These are phyloP conservation scores for Protomyctophum bolini DNA, from an alignment of 2,113 vertebrate genomes.

Conservation along the genomic window DNA sequence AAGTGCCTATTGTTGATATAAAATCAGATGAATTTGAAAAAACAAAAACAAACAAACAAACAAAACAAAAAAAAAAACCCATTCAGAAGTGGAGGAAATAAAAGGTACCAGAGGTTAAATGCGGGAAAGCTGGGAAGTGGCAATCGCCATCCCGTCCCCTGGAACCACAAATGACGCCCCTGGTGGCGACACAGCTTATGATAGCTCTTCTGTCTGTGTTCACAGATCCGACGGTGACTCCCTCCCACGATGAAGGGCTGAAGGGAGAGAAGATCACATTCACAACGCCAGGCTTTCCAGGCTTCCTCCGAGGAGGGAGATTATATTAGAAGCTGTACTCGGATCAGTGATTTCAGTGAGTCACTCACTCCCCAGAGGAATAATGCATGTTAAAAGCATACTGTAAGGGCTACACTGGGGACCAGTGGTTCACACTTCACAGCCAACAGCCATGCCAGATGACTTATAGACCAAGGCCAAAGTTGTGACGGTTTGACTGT, in stretches of 20 bases:
- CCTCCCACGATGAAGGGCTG: conserved; percentile 17
- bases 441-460: conserved; percentile 2
- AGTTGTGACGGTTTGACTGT: conserved; percentile 4
- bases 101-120: too few species aligned
- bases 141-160: too few species aligned
- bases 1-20: too few species aligned
- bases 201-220: conserved; percentile 22
- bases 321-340: conserved; percentile 31
- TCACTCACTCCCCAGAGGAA: conserved; percentile 36
- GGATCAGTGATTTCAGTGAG: conserved; percentile 37
- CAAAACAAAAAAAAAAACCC: too few species aligned
- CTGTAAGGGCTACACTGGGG: conserved; percentile 27
- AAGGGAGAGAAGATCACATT: conserved; percentile 19
- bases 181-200: not conserved
- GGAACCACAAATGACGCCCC: too few species aligned
- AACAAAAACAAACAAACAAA: too few species aligned
- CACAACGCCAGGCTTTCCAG: conserved; percentile 11
- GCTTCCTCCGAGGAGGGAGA: conserved; percentile 44
- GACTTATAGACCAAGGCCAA: conserved; percentile 34
- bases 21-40: too few species aligned
- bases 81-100: too few species aligned
- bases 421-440: conserved; percentile 22
- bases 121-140: too few species aligned
- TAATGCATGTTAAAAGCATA: conserved; percentile 21
- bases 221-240: conserved; percentile 44